phyloP scores from a whole-genome alignment of 2,113 vertebrate species.

The Ploceus nigricollis region DNA sequence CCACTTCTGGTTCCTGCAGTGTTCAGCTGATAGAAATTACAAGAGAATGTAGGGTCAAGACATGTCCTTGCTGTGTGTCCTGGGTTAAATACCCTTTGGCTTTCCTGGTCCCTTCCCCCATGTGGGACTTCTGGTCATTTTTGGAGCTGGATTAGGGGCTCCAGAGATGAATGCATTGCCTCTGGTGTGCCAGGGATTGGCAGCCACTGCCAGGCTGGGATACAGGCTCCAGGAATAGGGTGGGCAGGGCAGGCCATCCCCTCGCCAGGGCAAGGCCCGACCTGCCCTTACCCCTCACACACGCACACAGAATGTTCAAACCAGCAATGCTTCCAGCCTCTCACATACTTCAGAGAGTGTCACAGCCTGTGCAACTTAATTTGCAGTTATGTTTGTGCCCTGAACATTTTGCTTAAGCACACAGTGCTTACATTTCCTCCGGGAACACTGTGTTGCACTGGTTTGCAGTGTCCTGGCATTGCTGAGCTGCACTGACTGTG shows the following conservation, averaged over 20 bases:
- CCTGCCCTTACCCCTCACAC: background rate
- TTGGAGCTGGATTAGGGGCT: background rate
- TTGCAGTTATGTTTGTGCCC: background rate
- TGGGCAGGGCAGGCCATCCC: background rate
- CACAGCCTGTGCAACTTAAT: background rate
- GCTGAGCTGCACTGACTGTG: background rate
- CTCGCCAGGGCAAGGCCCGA: accelerated
- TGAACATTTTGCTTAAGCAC: background rate
- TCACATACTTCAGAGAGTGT: background rate
- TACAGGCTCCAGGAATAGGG: background rate
- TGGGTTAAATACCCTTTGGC: background rate
- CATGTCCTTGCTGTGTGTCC: background rate
- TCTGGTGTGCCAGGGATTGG: background rate
- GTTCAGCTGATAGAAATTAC: background rate
- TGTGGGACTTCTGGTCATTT: background rate
- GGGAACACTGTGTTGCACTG: background rate
- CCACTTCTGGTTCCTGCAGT: background rate
- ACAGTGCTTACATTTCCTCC: background rate
- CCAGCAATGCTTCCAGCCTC: background rate
- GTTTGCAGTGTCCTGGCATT: background rate
- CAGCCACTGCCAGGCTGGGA: background rate
- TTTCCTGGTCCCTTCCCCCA: background rate
- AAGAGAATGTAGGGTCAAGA: background rate
- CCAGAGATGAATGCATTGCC: background rate
- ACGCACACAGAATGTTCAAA: background rate